Evolutionary conservation across 2,888 invertebrate genomes (phyloP).

Genomic region (Dysmachus trigonus): DNA sequence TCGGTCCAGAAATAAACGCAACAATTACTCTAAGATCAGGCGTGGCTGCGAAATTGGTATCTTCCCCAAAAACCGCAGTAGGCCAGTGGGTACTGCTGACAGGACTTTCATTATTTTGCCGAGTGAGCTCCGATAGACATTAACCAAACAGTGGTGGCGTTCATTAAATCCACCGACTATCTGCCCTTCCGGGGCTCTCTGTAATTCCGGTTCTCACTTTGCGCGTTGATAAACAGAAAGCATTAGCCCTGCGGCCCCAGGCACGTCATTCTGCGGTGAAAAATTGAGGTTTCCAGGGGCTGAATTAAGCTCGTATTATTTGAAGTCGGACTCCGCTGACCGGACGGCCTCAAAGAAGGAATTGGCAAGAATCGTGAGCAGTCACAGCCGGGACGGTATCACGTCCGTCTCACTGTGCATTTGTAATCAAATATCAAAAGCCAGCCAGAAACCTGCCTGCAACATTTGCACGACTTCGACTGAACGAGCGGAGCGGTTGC

Average conservation of each 20-base stretch:
- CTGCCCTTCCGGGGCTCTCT: background rate
- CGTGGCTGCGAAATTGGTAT: background rate
- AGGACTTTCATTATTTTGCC: constrained; percentile 18
- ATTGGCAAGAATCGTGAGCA: background rate
- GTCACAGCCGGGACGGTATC: background rate
- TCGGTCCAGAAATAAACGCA: constrained; percentile 10
- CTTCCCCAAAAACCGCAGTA: constrained; percentile 7
- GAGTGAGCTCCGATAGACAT: constrained; percentile 14
- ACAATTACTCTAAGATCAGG: constrained; percentile 10
- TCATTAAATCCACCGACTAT: constrained; percentile 21
- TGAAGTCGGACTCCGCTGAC: background rate
- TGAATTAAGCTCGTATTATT: constrained; percentile 47
- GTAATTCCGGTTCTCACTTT: constrained; percentile 32
- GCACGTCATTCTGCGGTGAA: constrained; percentile 36
- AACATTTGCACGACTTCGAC: background rate
- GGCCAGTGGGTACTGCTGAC: constrained; percentile 4
- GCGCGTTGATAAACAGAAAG: constrained; percentile 32
- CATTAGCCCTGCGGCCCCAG: background rate
- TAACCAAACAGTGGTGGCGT: constrained; percentile 9
- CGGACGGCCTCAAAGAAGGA: background rate
- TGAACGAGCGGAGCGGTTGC: background rate
- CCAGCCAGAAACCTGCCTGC: background rate
- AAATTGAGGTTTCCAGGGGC: constrained; percentile 14
- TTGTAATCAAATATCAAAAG: constrained; percentile 39
- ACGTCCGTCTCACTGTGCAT: constrained; percentile 23